phyloP scores from a whole-genome alignment of 2,888 invertebrate species.

The Lasius fuliginosus region DNA sequence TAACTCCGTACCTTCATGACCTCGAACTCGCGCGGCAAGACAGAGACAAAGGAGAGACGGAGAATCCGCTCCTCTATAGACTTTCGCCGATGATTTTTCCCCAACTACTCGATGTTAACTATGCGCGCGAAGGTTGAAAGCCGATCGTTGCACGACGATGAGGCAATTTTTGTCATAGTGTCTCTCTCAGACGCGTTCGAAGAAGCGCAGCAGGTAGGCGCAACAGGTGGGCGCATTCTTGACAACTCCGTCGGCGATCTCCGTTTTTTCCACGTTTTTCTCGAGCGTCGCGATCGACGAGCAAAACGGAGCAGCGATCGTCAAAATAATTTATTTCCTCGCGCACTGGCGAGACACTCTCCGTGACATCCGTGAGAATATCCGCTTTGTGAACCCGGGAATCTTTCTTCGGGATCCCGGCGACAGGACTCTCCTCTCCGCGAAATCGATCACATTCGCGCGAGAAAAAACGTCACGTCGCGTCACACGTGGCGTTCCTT shows the following conservation, averaged over 20 bases:
- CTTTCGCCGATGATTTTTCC: slow-evolving; percentile 36
- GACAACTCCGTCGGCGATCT: not conserved
- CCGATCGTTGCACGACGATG: slow-evolving; percentile 30
- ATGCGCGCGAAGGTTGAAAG: slow-evolving; percentile 34
- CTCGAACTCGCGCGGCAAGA: slow-evolving; percentile 1
- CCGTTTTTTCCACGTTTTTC: not conserved
- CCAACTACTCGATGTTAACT: not conserved
- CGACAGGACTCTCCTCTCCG: not conserved
- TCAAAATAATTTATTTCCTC: not conserved
- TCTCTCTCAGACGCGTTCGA: not conserved
- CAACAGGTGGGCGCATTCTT: slow-evolving; percentile 14
- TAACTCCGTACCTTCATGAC: slow-evolving; percentile 94
- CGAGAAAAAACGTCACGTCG: not conserved
- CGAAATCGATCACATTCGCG: not conserved
- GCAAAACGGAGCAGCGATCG: not conserved
- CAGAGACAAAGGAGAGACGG: not conserved
- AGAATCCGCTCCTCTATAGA: not conserved
- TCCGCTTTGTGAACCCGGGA: not conserved
- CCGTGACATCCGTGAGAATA: not conserved
- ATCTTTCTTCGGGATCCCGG: not conserved
- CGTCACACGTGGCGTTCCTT: slow-evolving; percentile 41
- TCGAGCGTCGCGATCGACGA: not conserved
- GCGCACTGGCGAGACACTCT: not conserved
- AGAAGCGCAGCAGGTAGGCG: not conserved
- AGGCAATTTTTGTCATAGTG: slow-evolving; percentile 19